These are phyloP conservation scores for Scaptodrosophila lebanonensis DNA, from an alignment of 1,140 invertebrate species.

Conservation along the genomic window DNA sequence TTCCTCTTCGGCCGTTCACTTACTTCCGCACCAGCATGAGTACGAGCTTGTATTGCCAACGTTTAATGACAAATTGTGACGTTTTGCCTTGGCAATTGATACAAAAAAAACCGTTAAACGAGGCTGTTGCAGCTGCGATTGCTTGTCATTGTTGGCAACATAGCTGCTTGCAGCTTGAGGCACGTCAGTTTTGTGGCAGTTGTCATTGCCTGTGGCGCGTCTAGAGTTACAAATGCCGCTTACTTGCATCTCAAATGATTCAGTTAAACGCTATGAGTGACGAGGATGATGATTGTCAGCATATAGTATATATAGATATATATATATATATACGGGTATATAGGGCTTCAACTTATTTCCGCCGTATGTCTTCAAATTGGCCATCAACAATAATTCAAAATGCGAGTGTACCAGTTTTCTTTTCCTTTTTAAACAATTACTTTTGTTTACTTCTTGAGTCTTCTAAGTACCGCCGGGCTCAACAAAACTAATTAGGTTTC, in stretches of 20 bases:
- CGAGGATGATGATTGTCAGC: no score
- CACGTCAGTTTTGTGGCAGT: constrained; percentile 24
- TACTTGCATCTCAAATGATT: constrained; percentile 27
- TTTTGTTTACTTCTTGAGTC: constrained; percentile 24
- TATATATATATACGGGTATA: no score
- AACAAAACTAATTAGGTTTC: constrained; percentile 28
- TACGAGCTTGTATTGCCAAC: constrained; percentile 22
- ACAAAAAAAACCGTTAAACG: constrained; percentile 63
- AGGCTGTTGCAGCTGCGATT: constrained; percentile 14
- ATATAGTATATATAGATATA: no score
- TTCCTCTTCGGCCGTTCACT: constrained; percentile 37
- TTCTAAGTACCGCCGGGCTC: no score
- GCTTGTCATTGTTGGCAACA: constrained; percentile 49
- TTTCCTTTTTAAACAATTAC: constrained; percentile 19
- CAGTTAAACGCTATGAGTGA: no score
- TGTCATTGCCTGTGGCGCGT: constrained; percentile 50
- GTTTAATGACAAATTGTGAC: constrained; percentile 57
- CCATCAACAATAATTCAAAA: no score
- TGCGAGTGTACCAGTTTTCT: constrained; percentile 11
- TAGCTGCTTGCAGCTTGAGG: constrained; percentile 3
- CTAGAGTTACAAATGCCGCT: constrained; percentile 36
- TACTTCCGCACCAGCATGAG: constrained; percentile 15
- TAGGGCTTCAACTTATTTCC: no score
- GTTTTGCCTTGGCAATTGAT: constrained; percentile 61
- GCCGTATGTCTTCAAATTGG: no score